These are phyloP conservation scores for Drosophila pseudotalamancana DNA, from an alignment of 2,888 invertebrate genomes.

Conservation along the genomic window DNA sequence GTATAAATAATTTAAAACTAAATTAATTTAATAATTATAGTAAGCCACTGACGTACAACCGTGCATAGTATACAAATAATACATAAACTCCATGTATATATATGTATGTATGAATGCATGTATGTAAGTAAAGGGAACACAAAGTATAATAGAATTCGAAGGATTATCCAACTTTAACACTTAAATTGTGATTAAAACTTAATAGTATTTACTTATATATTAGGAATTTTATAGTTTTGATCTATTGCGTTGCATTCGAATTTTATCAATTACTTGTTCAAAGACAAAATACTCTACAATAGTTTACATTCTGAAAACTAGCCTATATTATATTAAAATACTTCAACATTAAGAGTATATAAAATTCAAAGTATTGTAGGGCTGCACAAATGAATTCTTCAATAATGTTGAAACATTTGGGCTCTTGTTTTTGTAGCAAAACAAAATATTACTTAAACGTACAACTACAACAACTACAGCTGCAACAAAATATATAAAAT, in stretches of 20 bases:
- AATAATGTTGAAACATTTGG: not conserved
- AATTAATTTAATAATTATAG: slow-evolving; percentile 31
- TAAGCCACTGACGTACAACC: slow-evolving; percentile 33
- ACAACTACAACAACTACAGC: slow-evolving; percentile 18
- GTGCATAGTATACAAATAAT: slow-evolving; percentile 25
- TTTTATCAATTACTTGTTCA: slow-evolving; percentile 2
- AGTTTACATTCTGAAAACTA: slow-evolving; percentile 21
- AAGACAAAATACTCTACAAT: slow-evolving; percentile 22
- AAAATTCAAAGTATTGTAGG: slow-evolving; percentile 7
- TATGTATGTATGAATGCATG: slow-evolving; percentile 1
- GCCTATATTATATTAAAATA: slow-evolving; percentile 34
- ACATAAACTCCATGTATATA: slow-evolving; percentile 17
- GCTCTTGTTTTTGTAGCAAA: slow-evolving; percentile 11
- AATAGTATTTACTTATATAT: slow-evolving; percentile 15
- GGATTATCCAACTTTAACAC: slow-evolving; percentile 7
- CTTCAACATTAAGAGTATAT: slow-evolving; percentile 17
- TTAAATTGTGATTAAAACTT: slow-evolving; percentile 13
- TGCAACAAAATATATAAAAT: slow-evolving; percentile 25
- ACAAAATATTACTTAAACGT: slow-evolving; percentile 8
- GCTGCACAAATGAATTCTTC: slow-evolving; percentile 7
- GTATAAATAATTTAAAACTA: slow-evolving; percentile 37
- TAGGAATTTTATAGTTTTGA: slow-evolving; percentile 18
- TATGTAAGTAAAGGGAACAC: slow-evolving; percentile 14
- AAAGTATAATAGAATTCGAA: slow-evolving; percentile 7
- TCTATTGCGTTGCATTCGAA: slow-evolving; percentile 7